phyloP scores from a whole-genome alignment of 2,888 invertebrate species.

The Phasia obesa region DNA sequence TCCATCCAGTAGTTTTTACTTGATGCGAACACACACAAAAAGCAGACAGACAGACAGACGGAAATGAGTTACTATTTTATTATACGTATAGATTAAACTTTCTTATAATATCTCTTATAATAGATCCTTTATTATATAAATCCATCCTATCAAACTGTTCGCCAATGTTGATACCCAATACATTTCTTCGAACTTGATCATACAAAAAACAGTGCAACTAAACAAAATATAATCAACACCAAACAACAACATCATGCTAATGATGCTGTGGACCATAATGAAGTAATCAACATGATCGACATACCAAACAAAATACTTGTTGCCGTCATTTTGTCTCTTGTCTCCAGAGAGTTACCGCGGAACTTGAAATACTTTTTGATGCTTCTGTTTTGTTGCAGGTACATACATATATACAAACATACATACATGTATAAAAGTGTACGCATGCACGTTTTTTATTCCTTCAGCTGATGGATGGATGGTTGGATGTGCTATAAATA shows the following conservation, averaged over 20 bases:
- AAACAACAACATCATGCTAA: slow-evolving; percentile 22
- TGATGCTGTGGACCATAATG: slow-evolving; percentile 37
- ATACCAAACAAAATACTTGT: slow-evolving; percentile 65
- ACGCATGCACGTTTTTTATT: neutral
- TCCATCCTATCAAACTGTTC: neutral
- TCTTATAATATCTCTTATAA: too few species aligned
- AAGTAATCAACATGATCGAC: slow-evolving; percentile 56
- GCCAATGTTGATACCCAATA: neutral
- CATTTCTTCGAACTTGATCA: neutral
- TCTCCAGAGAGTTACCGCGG: slow-evolving; percentile 60
- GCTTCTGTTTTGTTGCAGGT: slow-evolving; percentile 37
- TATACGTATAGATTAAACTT: too few species aligned
- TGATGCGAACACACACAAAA: too few species aligned
- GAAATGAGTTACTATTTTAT: too few species aligned
- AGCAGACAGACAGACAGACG: too few species aligned
- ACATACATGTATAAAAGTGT: neutral
- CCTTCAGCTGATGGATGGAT: slow-evolving; percentile 10
- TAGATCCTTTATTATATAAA: too few species aligned
- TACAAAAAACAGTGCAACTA: neutral
- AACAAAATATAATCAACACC: neutral
- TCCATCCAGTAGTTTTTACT: too few species aligned
- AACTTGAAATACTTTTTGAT: slow-evolving; percentile 26
- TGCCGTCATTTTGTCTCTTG: slow-evolving; percentile 69
- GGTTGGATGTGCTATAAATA: slow-evolving; percentile 12
- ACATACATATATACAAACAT: neutral